Percentiles rank a stretch among this genome's conserved stretches.
These are phyloP conservation scores for Leiothrix lutea DNA, from an alignment of 2,113 vertebrate genomes.

Conservation along the genomic window DNA sequence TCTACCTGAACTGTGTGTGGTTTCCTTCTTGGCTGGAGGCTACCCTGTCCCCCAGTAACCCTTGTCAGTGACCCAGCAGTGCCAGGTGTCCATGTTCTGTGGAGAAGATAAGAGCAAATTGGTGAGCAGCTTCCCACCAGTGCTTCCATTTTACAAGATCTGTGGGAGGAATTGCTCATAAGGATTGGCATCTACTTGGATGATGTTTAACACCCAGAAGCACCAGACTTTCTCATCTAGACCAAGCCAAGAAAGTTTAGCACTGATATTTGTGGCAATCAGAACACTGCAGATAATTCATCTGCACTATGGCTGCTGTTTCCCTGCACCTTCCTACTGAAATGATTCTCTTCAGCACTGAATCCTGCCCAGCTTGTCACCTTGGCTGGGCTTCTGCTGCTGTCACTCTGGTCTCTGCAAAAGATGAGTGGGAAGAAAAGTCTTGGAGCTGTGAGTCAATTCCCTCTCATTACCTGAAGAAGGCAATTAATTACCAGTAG, in stretches of 20 bases:
- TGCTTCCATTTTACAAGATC: conserved; percentile 45
- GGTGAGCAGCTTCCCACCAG: not conserved
- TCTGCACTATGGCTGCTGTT: not conserved
- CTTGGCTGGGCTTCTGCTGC: not conserved
- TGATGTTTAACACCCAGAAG: not conserved
- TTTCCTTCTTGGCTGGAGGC: not conserved
- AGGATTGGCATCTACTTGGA: not conserved
- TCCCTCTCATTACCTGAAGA: not conserved
- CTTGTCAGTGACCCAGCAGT: not conserved
- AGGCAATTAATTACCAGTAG: not conserved
- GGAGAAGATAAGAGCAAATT: not conserved
- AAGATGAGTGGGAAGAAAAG: not conserved
- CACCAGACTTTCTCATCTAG: not conserved
- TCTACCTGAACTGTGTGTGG: not conserved
- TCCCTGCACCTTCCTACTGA: not conserved
- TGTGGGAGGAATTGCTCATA: not conserved
- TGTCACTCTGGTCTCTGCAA: not conserved
- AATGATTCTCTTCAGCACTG: not conserved
- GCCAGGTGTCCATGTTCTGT: not conserved
- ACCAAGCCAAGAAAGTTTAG: conserved; percentile 4
- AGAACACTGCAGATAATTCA: not conserved
- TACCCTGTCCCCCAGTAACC: not conserved
- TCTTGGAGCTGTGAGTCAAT: not conserved
- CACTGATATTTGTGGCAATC: not conserved
- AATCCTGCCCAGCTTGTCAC: not conserved